These are phyloP conservation scores for Hylaeus anthracinus DNA, from an alignment of 1,140 invertebrate species.

Conservation along the genomic window DNA sequence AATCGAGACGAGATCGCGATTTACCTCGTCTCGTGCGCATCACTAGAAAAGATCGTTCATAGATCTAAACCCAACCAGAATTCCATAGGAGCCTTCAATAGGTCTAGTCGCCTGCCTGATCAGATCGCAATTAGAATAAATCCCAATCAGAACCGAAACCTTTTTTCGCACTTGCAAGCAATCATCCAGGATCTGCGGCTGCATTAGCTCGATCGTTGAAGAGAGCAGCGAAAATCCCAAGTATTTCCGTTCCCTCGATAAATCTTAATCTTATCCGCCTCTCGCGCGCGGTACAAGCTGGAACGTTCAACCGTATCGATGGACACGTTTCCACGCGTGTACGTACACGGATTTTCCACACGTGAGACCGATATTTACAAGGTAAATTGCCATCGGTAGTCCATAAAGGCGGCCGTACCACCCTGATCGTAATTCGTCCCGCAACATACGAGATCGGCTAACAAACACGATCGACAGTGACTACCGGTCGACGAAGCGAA, in stretches of 20 bases:
- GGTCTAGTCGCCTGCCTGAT: no score
- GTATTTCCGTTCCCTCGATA: not conserved
- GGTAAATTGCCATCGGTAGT: not conserved
- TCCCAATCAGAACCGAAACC: no score
- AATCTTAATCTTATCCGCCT: slow-evolving; percentile 8
- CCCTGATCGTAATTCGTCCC: slow-evolving; percentile 57
- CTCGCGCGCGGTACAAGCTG: not conserved
- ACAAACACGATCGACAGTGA: slow-evolving; percentile 65
- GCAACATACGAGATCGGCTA: slow-evolving; percentile 53
- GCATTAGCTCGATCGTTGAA: not conserved
- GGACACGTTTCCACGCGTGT: not conserved
- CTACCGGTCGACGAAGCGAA: slow-evolving; percentile 47
- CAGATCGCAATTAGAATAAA: no score
- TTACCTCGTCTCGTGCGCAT: no score
- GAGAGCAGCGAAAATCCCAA: not conserved
- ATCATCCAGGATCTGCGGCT: no score
- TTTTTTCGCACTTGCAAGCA: no score
- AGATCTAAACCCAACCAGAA: no score
- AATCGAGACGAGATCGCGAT: no score
- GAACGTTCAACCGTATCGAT: not conserved
- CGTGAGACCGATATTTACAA: not conserved
- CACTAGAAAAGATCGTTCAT: no score
- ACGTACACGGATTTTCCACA: not conserved
- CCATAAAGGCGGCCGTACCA: slow-evolving; percentile 27
- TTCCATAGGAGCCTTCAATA: no score